Evolutionary conservation across 2,113 vertebrate genomes (phyloP), one percentile per base, ranked within the genome.

Genomic region (Acanthochromis polyacanthus): DNA sequence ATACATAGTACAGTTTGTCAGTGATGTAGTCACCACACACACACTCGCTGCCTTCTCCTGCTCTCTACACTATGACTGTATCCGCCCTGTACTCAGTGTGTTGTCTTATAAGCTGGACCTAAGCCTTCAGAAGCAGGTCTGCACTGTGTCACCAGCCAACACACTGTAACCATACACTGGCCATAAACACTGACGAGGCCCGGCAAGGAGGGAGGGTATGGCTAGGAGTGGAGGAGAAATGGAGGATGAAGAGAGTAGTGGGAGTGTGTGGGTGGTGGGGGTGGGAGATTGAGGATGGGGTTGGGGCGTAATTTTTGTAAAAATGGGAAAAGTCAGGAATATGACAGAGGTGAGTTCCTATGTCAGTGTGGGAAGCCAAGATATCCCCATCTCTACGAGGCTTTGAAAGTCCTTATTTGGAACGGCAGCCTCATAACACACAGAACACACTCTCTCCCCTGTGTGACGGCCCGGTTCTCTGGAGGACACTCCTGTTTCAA

Each of bases 401-500:
- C 65, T 78, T 85, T 80, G 36, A 75, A 64, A 57, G 23, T 58
- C 57, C 69, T 81, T 64, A 74, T 87, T 87, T 85, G 62, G 59
- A 82, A 14, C 51, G 77, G 53, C 64, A 53, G 43, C 20, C 15
- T 55, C 59, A 19, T 63, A 74, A 60, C 32, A 53, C 58, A 25
- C 63, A 84, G 4, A 64, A 2, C 69, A 38, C 67, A 36, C 19
- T 19, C 63, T 1, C 22, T 16, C 45, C 81, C 56, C 36, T 71
- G 53, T 81, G 71, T 84, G 84, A 71, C 58, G 32, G 30, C 77
- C 67, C 19, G 8, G 72, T 75, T 80, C 82, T 89, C 84, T 71
- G 63, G 87, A 86, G 80, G 72, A 88, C 91, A 81, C 86, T 90
- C 85, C 63, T 83, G 90, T 92, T 89, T 89, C 93, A 91, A 95